A percentile compares a stretch with the other conserved stretches of the same genome.
phyloP scores from a whole-genome alignment of 2,113 vertebrate species.

The Pungitius pungitius region DNA sequence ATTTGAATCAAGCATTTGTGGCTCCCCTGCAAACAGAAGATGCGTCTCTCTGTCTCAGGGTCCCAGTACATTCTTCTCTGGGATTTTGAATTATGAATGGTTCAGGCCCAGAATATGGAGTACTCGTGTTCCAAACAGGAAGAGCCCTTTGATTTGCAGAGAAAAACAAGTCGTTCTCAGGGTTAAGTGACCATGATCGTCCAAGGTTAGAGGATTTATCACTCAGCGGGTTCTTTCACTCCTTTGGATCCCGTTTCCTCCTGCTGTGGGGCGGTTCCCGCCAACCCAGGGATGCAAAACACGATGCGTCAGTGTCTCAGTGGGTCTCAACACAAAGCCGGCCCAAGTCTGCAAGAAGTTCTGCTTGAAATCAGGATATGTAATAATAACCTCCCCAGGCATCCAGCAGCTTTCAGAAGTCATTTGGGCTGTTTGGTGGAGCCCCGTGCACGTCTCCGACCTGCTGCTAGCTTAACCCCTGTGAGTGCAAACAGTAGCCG shows the following conservation, averaged over 20 bases:
- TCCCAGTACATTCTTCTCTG: not conserved
- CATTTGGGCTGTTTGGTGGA: too few species aligned
- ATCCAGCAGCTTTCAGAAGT: too few species aligned
- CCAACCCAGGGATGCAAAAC: not conserved
- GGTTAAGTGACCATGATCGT: conserved; percentile 14
- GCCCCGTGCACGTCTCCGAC: too few species aligned
- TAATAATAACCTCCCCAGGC: too few species aligned
- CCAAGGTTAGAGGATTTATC: conserved; percentile 51
- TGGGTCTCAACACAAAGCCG: not conserved
- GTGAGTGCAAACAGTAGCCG: too few species aligned
- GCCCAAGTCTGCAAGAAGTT: too few species aligned
- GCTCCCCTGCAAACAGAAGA: not conserved
- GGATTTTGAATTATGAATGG: not conserved
- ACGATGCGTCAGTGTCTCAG: not conserved
- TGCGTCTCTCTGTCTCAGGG: not conserved
- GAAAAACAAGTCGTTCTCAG: conserved; percentile 4
- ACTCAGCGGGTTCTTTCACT: conserved; percentile 15
- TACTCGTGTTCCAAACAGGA: conserved; percentile 52
- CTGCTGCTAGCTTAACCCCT: too few species aligned
- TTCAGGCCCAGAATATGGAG: not conserved
- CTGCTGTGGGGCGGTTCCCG: not conserved
- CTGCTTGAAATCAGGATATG: too few species aligned
- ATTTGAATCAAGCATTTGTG: not conserved
- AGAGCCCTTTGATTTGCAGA: conserved; percentile 24
- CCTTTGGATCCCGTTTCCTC: conserved; percentile 27